These are phyloP conservation scores for Planococcus citri DNA, from an alignment of 1,140 invertebrate species.

Conservation along the genomic window DNA sequence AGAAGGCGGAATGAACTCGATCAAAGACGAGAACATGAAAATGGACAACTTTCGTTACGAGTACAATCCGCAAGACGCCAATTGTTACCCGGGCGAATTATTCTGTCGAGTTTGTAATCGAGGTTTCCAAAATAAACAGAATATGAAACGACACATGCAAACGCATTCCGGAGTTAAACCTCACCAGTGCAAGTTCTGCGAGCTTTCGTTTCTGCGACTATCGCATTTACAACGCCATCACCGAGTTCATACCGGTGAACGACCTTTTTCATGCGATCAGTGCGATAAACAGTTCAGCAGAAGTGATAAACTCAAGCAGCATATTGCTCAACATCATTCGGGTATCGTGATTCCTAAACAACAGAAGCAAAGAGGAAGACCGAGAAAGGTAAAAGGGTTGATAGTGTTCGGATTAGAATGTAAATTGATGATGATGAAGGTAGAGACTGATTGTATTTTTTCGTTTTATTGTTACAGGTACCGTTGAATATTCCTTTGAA, in stretches of 20 bases:
- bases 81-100: not conserved
- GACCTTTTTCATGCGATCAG: constrained; percentile 30
- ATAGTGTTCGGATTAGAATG: not conserved
- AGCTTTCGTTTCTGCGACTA: constrained; percentile 34
- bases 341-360: constrained; percentile 12
- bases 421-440: too few relatives aligned
- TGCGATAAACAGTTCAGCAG: constrained; percentile 30
- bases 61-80: not conserved
- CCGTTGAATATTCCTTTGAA: constrained; percentile 4
- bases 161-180: constrained; percentile 34
- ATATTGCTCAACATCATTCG: constrained; percentile 29
- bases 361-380: constrained; percentile 27
- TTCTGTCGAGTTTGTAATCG: constrained; percentile 28
- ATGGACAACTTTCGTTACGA: not conserved
- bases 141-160: constrained; percentile 32
- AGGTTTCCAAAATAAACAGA: constrained; percentile 28
- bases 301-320: constrained; percentile 31
- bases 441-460: not conserved
- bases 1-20: not conserved
- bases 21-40: not conserved
- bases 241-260: constrained; percentile 36
- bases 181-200: constrained; percentile 36
- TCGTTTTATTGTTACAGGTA: not conserved
- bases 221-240: constrained; percentile 38
- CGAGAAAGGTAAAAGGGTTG: constrained; percentile 26